A percentile compares a stretch with the other conserved stretches of the same genome.
Evolutionary conservation across 2,888 invertebrate genomes (phyloP).

Genomic region (Drosophila heteroneura): DNA sequence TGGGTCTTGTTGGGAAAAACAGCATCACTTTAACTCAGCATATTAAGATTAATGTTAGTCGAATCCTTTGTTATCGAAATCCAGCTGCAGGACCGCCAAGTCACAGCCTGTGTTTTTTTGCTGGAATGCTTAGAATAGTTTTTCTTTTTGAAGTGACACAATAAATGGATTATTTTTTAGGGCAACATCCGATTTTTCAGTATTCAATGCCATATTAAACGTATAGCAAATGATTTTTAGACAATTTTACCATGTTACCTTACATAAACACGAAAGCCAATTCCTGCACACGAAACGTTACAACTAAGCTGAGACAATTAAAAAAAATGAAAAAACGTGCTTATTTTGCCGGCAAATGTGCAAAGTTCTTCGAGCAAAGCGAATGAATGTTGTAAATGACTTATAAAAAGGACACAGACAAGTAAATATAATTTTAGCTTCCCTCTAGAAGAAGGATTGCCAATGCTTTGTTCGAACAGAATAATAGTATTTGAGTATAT

Average conservation of each 20-base stretch:
- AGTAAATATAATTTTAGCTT: background rate
- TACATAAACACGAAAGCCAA: background rate
- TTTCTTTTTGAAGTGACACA: background rate
- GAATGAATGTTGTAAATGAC: background rate
- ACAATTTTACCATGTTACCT: background rate
- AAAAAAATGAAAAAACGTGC: background rate
- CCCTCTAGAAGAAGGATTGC: background rate
- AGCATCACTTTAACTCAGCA: background rate
- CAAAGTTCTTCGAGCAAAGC: background rate
- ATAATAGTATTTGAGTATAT: background rate
- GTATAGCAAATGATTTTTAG: background rate
- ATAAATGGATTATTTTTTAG: background rate
- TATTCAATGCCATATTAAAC: background rate
- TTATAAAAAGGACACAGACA: background rate
- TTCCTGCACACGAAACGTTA: background rate
- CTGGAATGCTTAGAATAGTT: background rate
- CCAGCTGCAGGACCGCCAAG: too few relatives aligned
- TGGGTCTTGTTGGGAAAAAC: background rate
- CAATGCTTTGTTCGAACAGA: background rate
- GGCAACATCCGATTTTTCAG: background rate
- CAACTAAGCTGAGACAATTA: background rate
- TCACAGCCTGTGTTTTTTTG: background rate
- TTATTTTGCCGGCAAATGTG: background rate
- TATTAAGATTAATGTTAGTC: background rate
- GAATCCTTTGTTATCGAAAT: background rate